Evolutionary conservation across 1,140 invertebrate genomes (phyloP), one percentile per base, ranked within the genome.

Genomic region (Zaprionus ghesquierei): DNA sequence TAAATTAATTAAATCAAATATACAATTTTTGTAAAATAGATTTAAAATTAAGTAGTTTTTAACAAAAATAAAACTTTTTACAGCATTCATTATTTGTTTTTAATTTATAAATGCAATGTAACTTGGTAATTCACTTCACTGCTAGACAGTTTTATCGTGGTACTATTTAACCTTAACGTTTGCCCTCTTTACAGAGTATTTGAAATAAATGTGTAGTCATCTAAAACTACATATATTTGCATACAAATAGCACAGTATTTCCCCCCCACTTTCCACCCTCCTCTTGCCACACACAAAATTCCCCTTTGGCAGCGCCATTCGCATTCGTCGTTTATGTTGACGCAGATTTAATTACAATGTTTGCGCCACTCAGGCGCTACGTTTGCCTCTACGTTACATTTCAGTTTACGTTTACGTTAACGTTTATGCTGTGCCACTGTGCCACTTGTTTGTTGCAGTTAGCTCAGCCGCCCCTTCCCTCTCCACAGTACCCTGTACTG

Each of bases 331-430:
- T 41, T 89, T 75, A 73, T 84, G 76, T 84, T 77, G 84, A 89
- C 79, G 85, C 55, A 84, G 79, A 89, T 89, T 87, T 87, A 87
- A 87, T 87, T 87, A 87, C 84, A 89, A 74, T 87, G 79, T 79
- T 87, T 72, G 73, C 50, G 60, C 27, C 55, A 64, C 66, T 70
- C 66, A 25, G 75, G 60, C 77, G 76, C 70, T 63, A 73, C 79
- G 63, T 87, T 82, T 64, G 75, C 71, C 33, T 35, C 35, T 5
- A 41, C 35, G 35, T 41, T 41, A 15, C 35, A 41, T 41, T 41
- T 15, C 5, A 41, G 60, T 71, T 79, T 79, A 79, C 79, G 20
- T 54, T 64, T 22, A 50, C 64, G 53, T 68, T 68, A 33, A 44
- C 68, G 50, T 56, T 56, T 69, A 55, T 62, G 66, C 33, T 69